Conservation (phyloP, 2,797 vertebrate genomes). For the Lophius americanus region DNA sequence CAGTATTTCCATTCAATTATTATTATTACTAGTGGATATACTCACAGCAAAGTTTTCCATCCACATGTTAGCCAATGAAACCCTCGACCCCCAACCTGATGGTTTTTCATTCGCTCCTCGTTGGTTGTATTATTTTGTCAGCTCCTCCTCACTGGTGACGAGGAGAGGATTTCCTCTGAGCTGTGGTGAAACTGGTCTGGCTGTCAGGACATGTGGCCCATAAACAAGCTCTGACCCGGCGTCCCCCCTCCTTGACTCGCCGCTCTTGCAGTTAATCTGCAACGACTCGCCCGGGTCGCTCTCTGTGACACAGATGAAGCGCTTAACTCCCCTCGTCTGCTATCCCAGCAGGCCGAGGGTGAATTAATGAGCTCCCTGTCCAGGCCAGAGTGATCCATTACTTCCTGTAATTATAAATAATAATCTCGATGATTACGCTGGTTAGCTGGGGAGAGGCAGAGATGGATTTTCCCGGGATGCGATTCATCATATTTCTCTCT, state of each 20-base stretch:
- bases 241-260: slow-evolving; percentile 26
- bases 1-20: no score
- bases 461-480: slow-evolving; percentile 94
- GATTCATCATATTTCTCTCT: slow-evolving; percentile 90
- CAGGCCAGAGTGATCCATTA: slow-evolving; percentile 98
- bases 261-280: slow-evolving; percentile 74
- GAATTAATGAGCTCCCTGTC: slow-evolving; percentile 98
- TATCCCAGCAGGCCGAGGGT: slow-evolving; percentile 89
- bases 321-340: slow-evolving; percentile 85
- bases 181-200: background rate
- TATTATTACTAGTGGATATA: no score
- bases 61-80: no score
- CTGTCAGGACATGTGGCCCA: slow-evolving; percentile 5
- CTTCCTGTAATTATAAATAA: slow-evolving; percentile 99
- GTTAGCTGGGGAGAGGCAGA: slow-evolving; percentile 92
- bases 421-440: slow-evolving; percentile 99
- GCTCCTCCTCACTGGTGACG: slow-evolving; percentile 13
- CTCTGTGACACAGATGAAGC: slow-evolving; percentile 95
- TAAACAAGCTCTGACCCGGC: slow-evolving; percentile 56
- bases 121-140: no score
- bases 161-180: slow-evolving; percentile 4
- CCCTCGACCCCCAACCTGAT: no score
- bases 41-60: no score
- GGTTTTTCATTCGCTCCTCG: no score
- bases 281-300: slow-evolving; percentile 54